These are phyloP conservation scores for Staurois parvus DNA, from an alignment of 2,797 vertebrate genomes.

Conservation along the genomic window DNA sequence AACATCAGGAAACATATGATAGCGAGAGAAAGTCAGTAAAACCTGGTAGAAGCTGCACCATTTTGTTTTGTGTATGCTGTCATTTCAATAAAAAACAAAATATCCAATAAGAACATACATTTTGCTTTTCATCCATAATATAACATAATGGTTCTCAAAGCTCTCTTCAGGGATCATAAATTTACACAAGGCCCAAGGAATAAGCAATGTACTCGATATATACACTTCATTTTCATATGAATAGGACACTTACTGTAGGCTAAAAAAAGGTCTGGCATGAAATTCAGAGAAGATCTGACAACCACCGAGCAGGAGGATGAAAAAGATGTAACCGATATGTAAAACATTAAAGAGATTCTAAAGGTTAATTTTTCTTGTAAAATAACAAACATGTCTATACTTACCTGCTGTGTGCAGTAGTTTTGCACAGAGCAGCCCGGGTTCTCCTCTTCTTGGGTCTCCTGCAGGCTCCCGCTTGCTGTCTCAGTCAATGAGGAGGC, in stretches of 20 bases:
- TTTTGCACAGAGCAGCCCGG: no score
- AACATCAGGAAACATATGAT: neutral
- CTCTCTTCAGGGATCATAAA: conserved; percentile 21
- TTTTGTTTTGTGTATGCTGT: conserved; percentile 13
- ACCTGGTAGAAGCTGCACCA: neutral
- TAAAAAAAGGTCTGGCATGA: neutral
- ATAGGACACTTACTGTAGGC: conserved; percentile 18
- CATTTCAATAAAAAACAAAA: conserved; percentile 38
- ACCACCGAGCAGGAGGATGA: neutral
- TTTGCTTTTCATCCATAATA: conserved; percentile 20
- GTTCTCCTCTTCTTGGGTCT: no score
- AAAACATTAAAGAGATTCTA: no score
- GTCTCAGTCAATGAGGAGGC: no score
- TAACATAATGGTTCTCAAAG: conserved; percentile 20
- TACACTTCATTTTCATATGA: conserved; percentile 31
- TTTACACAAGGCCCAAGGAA: conserved; percentile 17
- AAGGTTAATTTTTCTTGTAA: no score
- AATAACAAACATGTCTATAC: no score
- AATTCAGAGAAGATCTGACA: neutral
- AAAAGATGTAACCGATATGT: neutral
- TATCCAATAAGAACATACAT: conserved; percentile 28
- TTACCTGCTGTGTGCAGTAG: no score
- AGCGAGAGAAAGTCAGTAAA: neutral
- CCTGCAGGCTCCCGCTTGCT: no score
- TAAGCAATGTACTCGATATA: conserved; percentile 20